Base-by-base conservation (phyloP, 2,113 vertebrate species). In the Columbina picui region DNA sequence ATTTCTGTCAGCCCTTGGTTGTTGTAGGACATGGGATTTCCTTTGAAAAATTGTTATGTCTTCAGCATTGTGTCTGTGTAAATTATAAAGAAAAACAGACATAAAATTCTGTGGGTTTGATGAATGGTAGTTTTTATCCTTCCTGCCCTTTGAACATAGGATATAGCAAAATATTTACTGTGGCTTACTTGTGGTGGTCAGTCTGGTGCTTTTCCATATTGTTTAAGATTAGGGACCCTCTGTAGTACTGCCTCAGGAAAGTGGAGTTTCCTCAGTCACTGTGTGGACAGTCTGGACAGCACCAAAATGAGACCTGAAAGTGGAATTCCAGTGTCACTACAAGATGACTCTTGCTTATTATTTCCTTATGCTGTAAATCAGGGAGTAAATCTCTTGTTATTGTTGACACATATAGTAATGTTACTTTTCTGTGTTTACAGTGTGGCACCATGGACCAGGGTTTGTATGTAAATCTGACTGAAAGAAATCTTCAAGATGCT, bases 371-470 rank as follows among this genome's bases (percentile, higher is more conserved):
- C 50, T 87, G 23, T 55, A 67, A 70, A 76, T 84, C 15, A 65
- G 25, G 55, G 10, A 56, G 11, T 64, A 84, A 47, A 90, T 71
- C 15, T 74, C 4, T 36, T 79, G 21, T 27, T 84, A 38, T 19
- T 9, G 2, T 29, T 73, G 57, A 14, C 2, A 10, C 12, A 21
- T 55, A 45, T 7, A 68, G 6, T 78, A 32, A 85, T 29, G 7
- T 57, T 78, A 45, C 8, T 89, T 89, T 78, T 95, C 39, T 90
- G 7, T 95, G 47, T 97, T 95, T 89, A 60, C 97, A 99, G 99
- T 99, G 99, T 11, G 99, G 99, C 92, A 99, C 99, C 39, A 97
- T 99, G 96, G 99, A 99, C 97, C 99, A 99, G 8, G 99, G 99
- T 39, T 98, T 98, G 47, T 99, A 99, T 17, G 98, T 98, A 90